Percentiles rank a stretch among this genome's conserved stretches.
Conservation (phyloP, 2,113 vertebrate species). For the Scartelaos histophorus region DNA sequence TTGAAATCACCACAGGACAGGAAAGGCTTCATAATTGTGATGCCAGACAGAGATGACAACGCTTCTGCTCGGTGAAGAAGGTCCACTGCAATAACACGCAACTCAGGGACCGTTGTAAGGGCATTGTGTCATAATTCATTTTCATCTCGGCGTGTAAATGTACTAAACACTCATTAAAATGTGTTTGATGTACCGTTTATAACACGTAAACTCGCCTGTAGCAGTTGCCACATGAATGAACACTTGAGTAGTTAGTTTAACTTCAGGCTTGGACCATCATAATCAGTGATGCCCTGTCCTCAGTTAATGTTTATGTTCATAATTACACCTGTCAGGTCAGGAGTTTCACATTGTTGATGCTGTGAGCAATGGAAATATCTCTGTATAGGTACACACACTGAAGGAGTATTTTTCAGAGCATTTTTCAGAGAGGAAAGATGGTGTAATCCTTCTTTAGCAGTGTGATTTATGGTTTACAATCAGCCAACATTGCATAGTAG, state of each 20-base stretch:
- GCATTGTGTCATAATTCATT: background rate
- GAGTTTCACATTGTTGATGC: background rate
- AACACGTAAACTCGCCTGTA: background rate
- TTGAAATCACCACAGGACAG: conserved; percentile 1
- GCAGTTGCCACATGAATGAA: conserved; percentile 3
- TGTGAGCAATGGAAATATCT: background rate
- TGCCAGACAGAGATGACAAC: conserved; percentile 4
- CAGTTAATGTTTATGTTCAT: background rate
- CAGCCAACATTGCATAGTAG: too few relatives aligned
- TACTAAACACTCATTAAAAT: conserved; percentile 2
- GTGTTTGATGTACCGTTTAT: background rate
- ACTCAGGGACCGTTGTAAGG: background rate
- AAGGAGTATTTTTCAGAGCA: background rate
- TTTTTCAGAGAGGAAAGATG: background rate
- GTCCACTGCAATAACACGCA: background rate
- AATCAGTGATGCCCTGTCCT: background rate
- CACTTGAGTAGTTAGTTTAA: background rate
- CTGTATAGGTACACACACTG: too few relatives aligned
- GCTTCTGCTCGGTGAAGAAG: background rate
- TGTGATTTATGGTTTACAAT: too few relatives aligned
- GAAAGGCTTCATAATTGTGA: background rate
- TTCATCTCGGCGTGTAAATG: background rate
- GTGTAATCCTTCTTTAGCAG: background rate
- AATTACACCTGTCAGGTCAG: background rate
- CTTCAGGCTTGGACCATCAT: background rate